Evolutionary conservation across 2,797 vertebrate species (phyloP).

Genomic region (Acomys russatus): DNA sequence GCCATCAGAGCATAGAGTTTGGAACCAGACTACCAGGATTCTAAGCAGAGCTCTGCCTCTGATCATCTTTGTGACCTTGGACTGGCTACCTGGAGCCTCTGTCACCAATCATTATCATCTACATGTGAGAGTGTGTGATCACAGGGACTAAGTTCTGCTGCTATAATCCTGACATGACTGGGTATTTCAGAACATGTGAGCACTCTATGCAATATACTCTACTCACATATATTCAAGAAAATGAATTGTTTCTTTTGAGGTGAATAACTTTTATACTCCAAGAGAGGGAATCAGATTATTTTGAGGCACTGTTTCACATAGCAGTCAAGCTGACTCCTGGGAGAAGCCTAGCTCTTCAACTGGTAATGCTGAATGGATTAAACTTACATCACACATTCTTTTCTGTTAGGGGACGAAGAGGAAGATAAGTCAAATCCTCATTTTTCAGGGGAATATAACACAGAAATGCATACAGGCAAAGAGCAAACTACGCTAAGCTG

Average conservation of each 20-base stretch:
- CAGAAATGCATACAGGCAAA: neutral
- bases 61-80: neutral
- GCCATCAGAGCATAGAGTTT: accelerated
- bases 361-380: neutral
- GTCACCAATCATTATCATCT: neutral
- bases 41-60: neutral
- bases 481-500: neutral
- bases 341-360: neutral
- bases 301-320: neutral
- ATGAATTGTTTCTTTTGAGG: neutral
- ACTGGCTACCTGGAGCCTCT: neutral
- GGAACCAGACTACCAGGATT: neutral
- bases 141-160: neutral
- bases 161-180: neutral
- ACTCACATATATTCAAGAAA: neutral
- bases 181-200: neutral
- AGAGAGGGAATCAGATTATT: neutral
- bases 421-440: neutral
- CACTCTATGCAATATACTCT: neutral
- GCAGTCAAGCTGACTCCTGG: neutral
- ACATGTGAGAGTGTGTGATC: neutral
- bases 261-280: neutral
- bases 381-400: neutral
- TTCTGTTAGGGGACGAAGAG: neutral
- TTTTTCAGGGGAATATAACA: neutral